A percentile compares a stretch with the other conserved stretches of the same genome.
phyloP scores from a whole-genome alignment of 2,113 vertebrate genomes.

The Microtus richardsoni region DNA sequence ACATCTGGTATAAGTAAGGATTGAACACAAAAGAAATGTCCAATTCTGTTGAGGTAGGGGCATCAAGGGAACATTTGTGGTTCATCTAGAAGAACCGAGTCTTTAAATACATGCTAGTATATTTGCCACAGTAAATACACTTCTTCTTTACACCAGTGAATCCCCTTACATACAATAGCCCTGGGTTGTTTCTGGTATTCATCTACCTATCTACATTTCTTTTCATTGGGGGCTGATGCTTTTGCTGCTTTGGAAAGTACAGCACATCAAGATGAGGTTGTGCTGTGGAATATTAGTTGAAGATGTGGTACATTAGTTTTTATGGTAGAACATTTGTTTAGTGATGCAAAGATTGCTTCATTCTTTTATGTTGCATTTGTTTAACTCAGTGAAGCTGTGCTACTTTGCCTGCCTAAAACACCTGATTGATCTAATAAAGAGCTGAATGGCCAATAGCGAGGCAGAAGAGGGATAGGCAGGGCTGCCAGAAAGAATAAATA shows the following conservation, averaged over 20 bases:
- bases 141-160: background rate
- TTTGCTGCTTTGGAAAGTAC: background rate
- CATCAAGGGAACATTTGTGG: background rate
- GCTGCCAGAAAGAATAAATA: background rate
- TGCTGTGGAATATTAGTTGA: background rate
- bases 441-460: background rate
- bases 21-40: background rate
- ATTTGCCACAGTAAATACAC: background rate
- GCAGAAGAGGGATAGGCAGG: background rate
- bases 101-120: background rate
- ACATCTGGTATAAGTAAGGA: background rate
- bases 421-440: background rate
- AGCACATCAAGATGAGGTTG: background rate
- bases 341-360: background rate
- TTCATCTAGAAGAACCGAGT: background rate
- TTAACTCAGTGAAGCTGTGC: background rate
- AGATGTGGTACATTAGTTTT: background rate
- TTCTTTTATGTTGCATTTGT: background rate
- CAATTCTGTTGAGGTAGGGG: background rate
- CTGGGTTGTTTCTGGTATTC: slow-evolving; percentile 37
- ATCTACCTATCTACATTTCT: background rate
- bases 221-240: background rate
- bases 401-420: background rate
- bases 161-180: background rate
- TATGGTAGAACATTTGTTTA: background rate